Conservation (phyloP, 1,140 invertebrate species). For the Hormaphis cornu region DNA sequence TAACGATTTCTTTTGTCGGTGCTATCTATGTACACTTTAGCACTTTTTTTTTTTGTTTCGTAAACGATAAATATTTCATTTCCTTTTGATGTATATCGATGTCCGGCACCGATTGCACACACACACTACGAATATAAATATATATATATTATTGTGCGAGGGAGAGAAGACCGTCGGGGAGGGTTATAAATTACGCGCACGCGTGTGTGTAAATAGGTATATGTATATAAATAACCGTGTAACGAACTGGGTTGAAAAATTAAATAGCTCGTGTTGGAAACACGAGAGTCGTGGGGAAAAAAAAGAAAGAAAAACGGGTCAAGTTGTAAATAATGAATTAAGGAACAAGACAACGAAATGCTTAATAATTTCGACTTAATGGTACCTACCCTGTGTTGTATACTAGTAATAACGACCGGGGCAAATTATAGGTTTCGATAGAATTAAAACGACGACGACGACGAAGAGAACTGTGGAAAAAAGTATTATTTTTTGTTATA, state of each 20-base stretch:
- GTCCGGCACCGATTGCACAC: not conserved
- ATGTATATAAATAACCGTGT: not conserved
- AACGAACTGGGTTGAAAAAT: conserved; percentile 3
- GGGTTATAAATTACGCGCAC: not conserved
- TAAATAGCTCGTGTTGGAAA: conserved; percentile 12
- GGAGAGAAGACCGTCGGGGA: not conserved
- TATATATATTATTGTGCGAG: not conserved
- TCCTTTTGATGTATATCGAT: not conserved
- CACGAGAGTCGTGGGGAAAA: no score
- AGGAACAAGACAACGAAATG: not conserved
- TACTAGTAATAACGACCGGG: not conserved
- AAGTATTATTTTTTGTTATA: no score
- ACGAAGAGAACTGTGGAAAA: no score
- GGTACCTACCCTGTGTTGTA: no score
- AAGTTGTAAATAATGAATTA: conserved; percentile 22
- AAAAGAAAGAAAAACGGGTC: not conserved
- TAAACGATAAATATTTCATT: conserved; percentile 9
- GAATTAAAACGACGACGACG: not conserved
- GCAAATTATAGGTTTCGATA: conserved; percentile 20
- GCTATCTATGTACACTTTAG: no score
- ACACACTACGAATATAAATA: no score
- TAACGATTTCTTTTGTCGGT: not conserved
- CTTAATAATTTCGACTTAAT: conserved; percentile 1
- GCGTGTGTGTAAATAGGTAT: not conserved
- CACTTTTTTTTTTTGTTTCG: not conserved